Evolutionary conservation across 2,113 vertebrate species (phyloP), one percentile per base, ranked within the genome.

Genomic region (Engystomops pustulosus): DNA sequence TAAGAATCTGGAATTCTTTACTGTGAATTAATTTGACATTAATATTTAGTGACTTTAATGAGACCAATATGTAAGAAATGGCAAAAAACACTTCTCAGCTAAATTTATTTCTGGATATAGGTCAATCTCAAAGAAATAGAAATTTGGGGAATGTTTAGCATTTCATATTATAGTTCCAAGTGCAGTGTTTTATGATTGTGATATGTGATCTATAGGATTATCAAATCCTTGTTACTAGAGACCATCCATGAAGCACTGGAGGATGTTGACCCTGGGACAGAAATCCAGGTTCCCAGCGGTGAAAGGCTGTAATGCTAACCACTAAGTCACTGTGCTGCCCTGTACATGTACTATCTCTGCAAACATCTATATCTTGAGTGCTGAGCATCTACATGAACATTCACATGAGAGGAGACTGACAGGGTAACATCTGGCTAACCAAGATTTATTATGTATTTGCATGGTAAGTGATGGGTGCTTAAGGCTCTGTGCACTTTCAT

Each of bases 371-470:
- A 1, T 30, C 23, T 44, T 79, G 5, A 45, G 23, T 45, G 10
- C 18, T 36, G 23, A 62, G 51, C 75, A 78, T 78, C 51, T 49
- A 78, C 58, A 60, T 78, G 32, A 76, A 53, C 8, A 15, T 55
- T 53, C 49, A 77, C 32, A 15, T 77, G 44, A 55, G 74, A 23
- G 32, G 9, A 38, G 49, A 76, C 74, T 78, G 75, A 78, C 75
- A 41, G 14, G 32, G 75, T 58, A 78, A 60, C 51, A 78, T 78
- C 75, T 78, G 75, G 75, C 74, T 78, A 25, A 41, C 20, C 3
- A 55, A 55, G 49, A 77, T 58, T 58, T 30, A 77, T 58, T 38
- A 4, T 32, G 14, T 51, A 77, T 77, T 77, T 55, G 74, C 74
- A 77, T 77, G 25, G 30, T 36, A 49, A 77, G 32, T 77, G 49